Base-by-base conservation (phyloP, 2,888 invertebrate species). In the Erannis defoliaria region DNA sequence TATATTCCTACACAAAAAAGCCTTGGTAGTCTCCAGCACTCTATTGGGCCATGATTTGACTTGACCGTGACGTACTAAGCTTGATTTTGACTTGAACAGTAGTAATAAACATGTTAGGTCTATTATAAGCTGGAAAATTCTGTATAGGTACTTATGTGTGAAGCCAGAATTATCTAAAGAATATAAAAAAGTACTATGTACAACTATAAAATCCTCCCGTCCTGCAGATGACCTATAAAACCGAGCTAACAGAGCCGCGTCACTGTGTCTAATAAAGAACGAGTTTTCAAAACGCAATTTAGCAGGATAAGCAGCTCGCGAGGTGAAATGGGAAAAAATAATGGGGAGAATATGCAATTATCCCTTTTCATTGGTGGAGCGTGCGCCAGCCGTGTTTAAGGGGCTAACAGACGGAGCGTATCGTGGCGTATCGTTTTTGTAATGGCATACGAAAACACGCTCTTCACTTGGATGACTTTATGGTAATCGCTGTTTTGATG, bases 291-390 rank as follows among this genome's bases (percentile, higher is more conserved):
- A 82, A 80, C 72, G 74, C 76, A 81, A 84, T 84, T 85, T 81
- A 75, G 74, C 72, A 70, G 72, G 76, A 76, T 77, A 81, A 79
- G 80, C 74, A 80, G 64, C 73, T 76, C 74, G 74, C 74, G 74
- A 81, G 78, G 78, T 77, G 77, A 82, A 84, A 85, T 79, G 81
- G 80, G 80, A 84, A 85, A 85, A 82, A 83, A 81, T 81, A 81
- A 83, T 79, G 81, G 78, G 68, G 71, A 71, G 81, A 81, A 78
- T 83, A 84, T 80, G 78, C 81, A 86, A 86, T 87, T 86, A 88
- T 88, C 85, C 87, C 84, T 85, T 85, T 86, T 83, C 82, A 84
- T 83, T 80, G 78, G 76, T 57, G 68, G 64, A 48, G 65, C 62
- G 64, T 59, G 65, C 53, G 67, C 63, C 51, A 42, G 35, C 58